Base-by-base conservation (phyloP, 1,140 invertebrate genomes). In the Steinernema feltiae region DNA sequence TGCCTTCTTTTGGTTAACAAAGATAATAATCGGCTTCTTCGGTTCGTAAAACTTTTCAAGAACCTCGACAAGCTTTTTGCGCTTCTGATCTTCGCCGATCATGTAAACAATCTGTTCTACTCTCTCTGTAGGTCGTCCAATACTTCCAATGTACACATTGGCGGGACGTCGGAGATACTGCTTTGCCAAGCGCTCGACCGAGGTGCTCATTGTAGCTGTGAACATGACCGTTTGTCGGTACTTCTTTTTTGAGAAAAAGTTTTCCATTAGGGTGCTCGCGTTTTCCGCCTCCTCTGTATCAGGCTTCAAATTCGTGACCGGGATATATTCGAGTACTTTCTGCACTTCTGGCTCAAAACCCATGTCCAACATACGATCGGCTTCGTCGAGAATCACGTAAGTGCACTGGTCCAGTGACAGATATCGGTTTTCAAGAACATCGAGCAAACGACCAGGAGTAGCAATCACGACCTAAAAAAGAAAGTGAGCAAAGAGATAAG, bases 161-260 rank as follows among this genome's bases (percentile, higher is more conserved):
- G 96, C 94, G 1, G 97, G 97, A 84, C 97, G 89, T 74, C 97
- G 89, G 3, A 99, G 88, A 88, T 99, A 99, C 32, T 92, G 94
- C 79, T 95, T 90, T 0, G 97, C 97, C 69, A 99, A 88, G 80
- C 97, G 89, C 88, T 99, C 97, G 1, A 99, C 95, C 3, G 95
- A 93, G 0, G 97, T 91, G 3, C 95, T 95, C 97, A 99, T 99
- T 82, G 97, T 99, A 21, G 97, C 97, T 48, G 97, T 99, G 88
- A 99, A 99, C 97, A 99, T 99, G 77, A 99, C 97, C 85, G 97
- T 99, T 92, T 92, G 95, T 87, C 97, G 90, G 86, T 93, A 99
- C 87, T 99, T 99, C 85, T 98, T 94, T 85, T 97, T 98, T 15
- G 87, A 84, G 46, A 80, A 79, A 83, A 98, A 98, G 88, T 99